These are phyloP conservation scores for Acrobasis suavella DNA, from an alignment of 2,888 invertebrate genomes.

Conservation along the genomic window DNA sequence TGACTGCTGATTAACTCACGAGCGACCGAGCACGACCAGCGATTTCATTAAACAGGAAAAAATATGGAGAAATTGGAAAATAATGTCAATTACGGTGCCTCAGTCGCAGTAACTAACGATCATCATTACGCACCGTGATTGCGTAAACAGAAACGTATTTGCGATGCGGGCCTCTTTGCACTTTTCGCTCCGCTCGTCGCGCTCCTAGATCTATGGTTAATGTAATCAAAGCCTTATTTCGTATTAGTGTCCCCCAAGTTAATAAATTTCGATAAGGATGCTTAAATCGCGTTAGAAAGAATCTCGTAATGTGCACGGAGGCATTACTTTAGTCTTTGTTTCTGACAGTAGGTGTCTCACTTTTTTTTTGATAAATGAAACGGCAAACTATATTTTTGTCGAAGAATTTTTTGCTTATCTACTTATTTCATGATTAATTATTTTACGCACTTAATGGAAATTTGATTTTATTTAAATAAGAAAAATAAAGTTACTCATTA, in stretches of 20 bases:
- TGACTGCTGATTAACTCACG: conserved; percentile 33
- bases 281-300: conserved; percentile 22
- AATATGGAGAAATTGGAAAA: conserved; percentile 76
- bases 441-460: no score
- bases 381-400: neutral
- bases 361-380: neutral
- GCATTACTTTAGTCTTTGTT: conserved; percentile 18
- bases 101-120: conserved; percentile 67
- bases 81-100: conserved; percentile 76
- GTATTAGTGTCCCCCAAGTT: conserved; percentile 44
- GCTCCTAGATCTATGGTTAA: conserved; percentile 60
- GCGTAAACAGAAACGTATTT: conserved; percentile 74
- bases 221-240: conserved; percentile 59
- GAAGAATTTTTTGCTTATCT: neutral
- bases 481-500: no score
- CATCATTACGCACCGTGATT: conserved; percentile 78
- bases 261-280: conserved; percentile 24
- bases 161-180: conserved; percentile 62
- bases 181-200: conserved; percentile 72
- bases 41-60: conserved; percentile 70
- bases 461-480: no score
- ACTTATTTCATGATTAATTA: no score
- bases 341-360: conserved; percentile 5
- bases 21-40: conserved; percentile 62
- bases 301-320: conserved; percentile 26